These are phyloP conservation scores for Amazona ochrocephala DNA, from an alignment of 2,797 vertebrate genomes.

Conservation along the genomic window DNA sequence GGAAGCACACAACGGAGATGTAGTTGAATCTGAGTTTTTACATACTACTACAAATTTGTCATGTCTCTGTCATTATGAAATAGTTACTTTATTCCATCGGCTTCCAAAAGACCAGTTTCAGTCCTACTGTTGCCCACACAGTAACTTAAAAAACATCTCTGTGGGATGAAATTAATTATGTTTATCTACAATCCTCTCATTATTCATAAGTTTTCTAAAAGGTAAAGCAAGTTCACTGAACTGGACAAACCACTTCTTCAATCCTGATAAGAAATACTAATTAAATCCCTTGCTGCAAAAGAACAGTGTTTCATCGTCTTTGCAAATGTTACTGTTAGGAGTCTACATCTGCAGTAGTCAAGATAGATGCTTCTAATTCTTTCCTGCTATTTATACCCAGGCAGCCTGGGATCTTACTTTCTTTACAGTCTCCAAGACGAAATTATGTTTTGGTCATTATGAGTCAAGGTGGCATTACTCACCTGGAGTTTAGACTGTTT, in stretches of 20 bases:
- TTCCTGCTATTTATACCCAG: constrained; percentile 11
- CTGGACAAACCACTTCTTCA: not conserved
- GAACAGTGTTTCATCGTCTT: not conserved
- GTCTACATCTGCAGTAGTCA: not conserved
- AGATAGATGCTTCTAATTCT: constrained; percentile 25
- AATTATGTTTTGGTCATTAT: constrained; percentile 7
- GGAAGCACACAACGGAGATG: not conserved
- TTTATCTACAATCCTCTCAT: not conserved
- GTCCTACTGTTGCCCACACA: not conserved
- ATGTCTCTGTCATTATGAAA: not conserved
- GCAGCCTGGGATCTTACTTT: not conserved
- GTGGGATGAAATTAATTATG: not conserved
- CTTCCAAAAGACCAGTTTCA: not conserved
- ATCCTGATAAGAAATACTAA: not conserved
- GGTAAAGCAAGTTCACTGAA: not conserved
- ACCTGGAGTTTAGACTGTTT: not conserved
- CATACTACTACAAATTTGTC: not conserved
- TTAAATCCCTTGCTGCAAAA: constrained; percentile 21
- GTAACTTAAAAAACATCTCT: constrained; percentile 24
- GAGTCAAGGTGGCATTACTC: constrained; percentile 22
- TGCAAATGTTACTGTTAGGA: constrained; percentile 19
- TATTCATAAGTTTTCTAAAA: constrained; percentile 8
- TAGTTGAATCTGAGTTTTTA: not conserved
- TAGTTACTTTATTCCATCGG: not conserved
- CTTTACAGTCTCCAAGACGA: not conserved